Evolutionary conservation across 2,888 invertebrate species (phyloP).

Genomic region (Microctonus brassicae): DNA sequence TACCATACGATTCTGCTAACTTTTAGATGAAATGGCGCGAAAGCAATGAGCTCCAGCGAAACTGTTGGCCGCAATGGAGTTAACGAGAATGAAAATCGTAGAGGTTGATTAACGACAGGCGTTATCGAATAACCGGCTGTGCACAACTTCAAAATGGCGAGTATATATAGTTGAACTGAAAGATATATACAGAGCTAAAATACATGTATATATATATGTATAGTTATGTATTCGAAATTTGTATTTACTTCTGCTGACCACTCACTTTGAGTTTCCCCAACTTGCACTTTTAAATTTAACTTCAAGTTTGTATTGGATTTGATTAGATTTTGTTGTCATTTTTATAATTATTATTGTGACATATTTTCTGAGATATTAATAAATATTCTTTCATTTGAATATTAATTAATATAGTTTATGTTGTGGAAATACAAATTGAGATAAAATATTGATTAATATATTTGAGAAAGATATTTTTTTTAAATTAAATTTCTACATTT

Average conservation of each 20-base stretch:
- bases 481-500: too few relatives aligned
- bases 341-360: neutral
- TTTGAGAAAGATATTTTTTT: too few relatives aligned
- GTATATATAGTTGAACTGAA: conserved; percentile 8
- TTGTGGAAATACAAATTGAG: too few relatives aligned
- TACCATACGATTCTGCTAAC: conserved; percentile 9
- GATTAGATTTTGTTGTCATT: neutral
- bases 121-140: conserved; percentile 40
- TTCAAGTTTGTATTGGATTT: conserved; percentile 15
- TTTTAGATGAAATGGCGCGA: conserved; percentile 13
- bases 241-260: conserved; percentile 41
- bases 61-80: conserved; percentile 33
- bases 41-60: conserved; percentile 25
- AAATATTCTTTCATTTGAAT: too few relatives aligned
- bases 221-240: conserved; percentile 6
- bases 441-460: too few relatives aligned
- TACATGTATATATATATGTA: neutral
- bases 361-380: too few relatives aligned
- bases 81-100: conserved; percentile 43
- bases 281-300: conserved; percentile 38
- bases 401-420: too few relatives aligned
- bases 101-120: conserved; percentile 45
- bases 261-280: conserved; percentile 40
- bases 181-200: too few relatives aligned
- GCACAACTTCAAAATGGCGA: conserved; percentile 23